Conservation (phyloP, 1,140 invertebrate species). For the Akabosia matsudoensis region DNA sequence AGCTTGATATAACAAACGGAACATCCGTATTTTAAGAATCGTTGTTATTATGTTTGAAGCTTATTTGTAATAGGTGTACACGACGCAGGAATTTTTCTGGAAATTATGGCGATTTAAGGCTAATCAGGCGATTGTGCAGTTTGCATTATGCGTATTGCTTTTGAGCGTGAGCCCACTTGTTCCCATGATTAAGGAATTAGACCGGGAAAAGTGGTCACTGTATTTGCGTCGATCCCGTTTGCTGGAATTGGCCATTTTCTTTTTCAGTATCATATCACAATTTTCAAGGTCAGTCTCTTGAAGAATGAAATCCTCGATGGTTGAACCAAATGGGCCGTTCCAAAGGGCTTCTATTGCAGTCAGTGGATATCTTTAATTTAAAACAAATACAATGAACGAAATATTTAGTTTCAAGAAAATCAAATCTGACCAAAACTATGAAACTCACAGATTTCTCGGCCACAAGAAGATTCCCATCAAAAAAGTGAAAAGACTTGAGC, state of each 20-base stretch:
- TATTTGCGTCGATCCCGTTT: neutral
- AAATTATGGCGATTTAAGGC: no score
- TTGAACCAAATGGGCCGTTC: neutral
- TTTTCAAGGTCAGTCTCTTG: slow-evolving; percentile 21
- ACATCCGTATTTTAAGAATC: no score
- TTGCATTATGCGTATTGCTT: no score
- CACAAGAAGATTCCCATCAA: slow-evolving; percentile 3
- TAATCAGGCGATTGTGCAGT: no score
- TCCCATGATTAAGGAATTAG: neutral
- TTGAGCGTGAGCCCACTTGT: neutral
- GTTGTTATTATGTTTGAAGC: no score
- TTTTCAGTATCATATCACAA: slow-evolving; percentile 13
- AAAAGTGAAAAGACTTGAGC: slow-evolving; percentile 3
- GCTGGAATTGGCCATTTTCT: neutral
- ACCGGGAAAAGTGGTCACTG: slow-evolving; percentile 8
- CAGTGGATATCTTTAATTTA: neutral
- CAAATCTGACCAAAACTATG: neutral
- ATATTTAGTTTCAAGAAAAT: neutral
- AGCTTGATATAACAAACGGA: no score
- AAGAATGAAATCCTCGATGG: slow-evolving; percentile 12
- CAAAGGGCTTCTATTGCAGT: slow-evolving; percentile 9
- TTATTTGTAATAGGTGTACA: no score
- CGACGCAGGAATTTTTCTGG: no score
- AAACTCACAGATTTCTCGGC: neutral
- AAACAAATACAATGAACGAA: neutral